Evolutionary conservation across 2,797 vertebrate genomes (phyloP), one percentile per base, ranked within the genome.

Genomic region (Enoplosus armatus): DNA sequence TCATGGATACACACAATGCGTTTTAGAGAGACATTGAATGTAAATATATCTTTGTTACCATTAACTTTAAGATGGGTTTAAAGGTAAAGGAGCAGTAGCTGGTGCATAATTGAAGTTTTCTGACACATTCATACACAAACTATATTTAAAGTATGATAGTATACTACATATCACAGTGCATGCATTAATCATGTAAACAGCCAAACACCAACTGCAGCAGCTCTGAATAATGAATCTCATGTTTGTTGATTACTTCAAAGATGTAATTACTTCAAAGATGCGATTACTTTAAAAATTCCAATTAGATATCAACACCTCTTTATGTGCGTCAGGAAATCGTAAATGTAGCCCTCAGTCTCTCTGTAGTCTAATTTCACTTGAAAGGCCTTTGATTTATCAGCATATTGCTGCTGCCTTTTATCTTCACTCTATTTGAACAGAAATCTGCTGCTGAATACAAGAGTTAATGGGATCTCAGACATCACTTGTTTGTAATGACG

Each of bases 331-430:
- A 83, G 88, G 83, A 89, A 86, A 89, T 77, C 24, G 65, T 50
- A 72, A 83, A 85, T 33, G 85, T 68, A 60, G 79, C 74, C 63
- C 78, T 86, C 82, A 55, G 76, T 80, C 48, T 77, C 82, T 90
- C 87, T 90, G 89, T 92, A 88, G 93, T 94, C 91, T 90, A 75
- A 91, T 90, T 91, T 91, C 85, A 89, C 92, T 92, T 92, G 88
- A 95, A 95, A 94, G 88, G 81, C 92, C 92, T 92, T 94, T 93
- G 91, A 94, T 93, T 85, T 84, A 88, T 94, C 93, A 90, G 87
- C 92, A 93, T 92, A 93, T 91, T 90, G 89, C 92, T 82, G 73
- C 85, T 76, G 84, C 88, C 94, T 95, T 95, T 96, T 93, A 95
- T 95, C 94, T 91, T 69, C 31, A 56, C 77, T 84, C 91, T 90